Evolutionary conservation across 2,888 invertebrate species (phyloP), one percentile per base, ranked within the genome.

Genomic region (Hypercompe scribonia): DNA sequence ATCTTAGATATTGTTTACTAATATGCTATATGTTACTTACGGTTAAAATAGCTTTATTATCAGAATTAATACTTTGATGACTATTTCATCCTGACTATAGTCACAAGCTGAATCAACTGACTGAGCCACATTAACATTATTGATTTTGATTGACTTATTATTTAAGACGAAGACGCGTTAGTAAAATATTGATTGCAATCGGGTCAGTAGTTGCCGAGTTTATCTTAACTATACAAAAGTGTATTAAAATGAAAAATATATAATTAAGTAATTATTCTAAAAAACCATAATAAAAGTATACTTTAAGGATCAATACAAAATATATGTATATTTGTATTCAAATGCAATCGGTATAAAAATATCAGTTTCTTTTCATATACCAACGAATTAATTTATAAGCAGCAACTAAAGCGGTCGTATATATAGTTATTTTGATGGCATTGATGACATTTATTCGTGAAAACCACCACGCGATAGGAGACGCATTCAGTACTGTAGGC

Each of bases 391-490:
- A 50, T 75, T 86, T 84, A 2, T 88, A 33, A 11, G 91, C 89
- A 13, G 92, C 63, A 54, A 83, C 84, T 15, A 90, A 58, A 3
- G 82, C 88, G 36, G 88, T 79, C 0, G 90, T 79, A 72, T 83
- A 90, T 4, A 85, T 76, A 2, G 88, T 82, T n/a, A 91, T 67
- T 7, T 87, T 87, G 11, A 91, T 74, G 39, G 89, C 76, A 13
- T 76, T 89, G 2, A 88, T 78, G 11, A 90, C 78, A 74, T 93
- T 93, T 4, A 95, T 31, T 42, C 86, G 80, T 1, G 92, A 83
- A 13, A 86, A 31, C 89, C 88, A 89, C 69, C 84, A 83, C 8
- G 72, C 73, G 0, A 91, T 7, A 0, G 90, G 89, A 28, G 72
- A 82, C 0, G 84, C 85, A 24, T 81, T 80, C 2, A 93, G 77